Evolutionary conservation across 2,797 vertebrate genomes (phyloP), one percentile per base, ranked within the genome.

Genomic region (Tokudaia muenninki): DNA sequence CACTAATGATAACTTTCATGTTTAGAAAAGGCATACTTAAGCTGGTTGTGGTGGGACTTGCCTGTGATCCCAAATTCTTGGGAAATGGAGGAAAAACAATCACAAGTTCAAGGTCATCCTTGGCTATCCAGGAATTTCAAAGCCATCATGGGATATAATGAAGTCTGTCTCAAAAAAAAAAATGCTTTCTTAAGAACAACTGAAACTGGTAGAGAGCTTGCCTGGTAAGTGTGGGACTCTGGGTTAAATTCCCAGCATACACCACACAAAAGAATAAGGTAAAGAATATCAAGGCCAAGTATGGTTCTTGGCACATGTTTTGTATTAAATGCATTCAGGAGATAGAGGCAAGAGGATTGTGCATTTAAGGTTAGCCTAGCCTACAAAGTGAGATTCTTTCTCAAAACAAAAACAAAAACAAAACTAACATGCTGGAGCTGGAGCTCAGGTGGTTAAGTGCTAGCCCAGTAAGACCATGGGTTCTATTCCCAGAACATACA

Each of bases 21-120:
- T 94, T 96, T 92, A 83, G 63, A 65, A 90, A 96, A 96, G 47
- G 31, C 74, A 6, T 89, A 84, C 9, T 90, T 29, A 34, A 70
- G 50, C 77, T 55, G 50, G 50, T 67, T 44, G 12, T 34, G 34
- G n/a, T 81, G 12, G n/a, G 34, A 41, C 50, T 44, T 57, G 50
- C 34, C 78, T 91, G 16, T 70, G 52, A 70, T 91, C 77, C 61
- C 50, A 91, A 91, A 65, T 37, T 55, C 50, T 22, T 67, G 16
- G 50, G n/a, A 91, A 65, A 78, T 63, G 44, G 74, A 61, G 29
- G 57, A 63, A 65, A 34, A 67, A 65, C 10, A 21, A 80, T 67
- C 22, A 31, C 4, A 34, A 67, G n/a, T 65, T 55, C n/a, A 70
- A 67, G 41, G 47, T 37, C 34, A 91, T 75, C 61, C 47, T 80